These are phyloP conservation scores for Eupithecia tripunctaria DNA, from an alignment of 2,888 invertebrate species.

Conservation along the genomic window DNA sequence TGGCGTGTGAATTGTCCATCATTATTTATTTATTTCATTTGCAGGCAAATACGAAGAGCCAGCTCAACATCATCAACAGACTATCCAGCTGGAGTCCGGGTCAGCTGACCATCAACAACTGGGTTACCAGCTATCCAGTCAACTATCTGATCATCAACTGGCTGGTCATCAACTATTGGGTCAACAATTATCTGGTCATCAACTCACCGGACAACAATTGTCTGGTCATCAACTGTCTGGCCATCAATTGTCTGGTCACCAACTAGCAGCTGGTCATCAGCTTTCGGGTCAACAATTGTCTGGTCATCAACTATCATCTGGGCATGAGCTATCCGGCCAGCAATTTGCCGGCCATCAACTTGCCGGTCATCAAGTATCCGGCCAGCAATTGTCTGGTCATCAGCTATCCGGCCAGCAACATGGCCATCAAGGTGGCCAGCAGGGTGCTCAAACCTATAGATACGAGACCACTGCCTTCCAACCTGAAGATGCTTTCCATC, in stretches of 20 bases:
- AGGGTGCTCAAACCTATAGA: conserved; percentile 10
- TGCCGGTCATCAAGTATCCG: conserved; percentile 11
- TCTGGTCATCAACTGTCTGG: background rate
- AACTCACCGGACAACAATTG: too few species aligned
- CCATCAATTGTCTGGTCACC: conserved; percentile 7
- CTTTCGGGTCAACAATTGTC: background rate
- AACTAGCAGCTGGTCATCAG: background rate
- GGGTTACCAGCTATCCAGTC: conserved; percentile 1
- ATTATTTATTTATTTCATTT: conserved; percentile 19
- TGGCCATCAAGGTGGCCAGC: conserved; percentile 14
- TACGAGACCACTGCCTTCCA: conserved; percentile 23
- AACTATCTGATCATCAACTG: conserved; percentile 4
- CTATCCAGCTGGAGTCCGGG: conserved; percentile 11
- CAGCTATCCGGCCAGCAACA: conserved; percentile 1
- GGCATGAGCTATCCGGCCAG: conserved; percentile 3
- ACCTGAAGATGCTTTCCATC: conserved; percentile 17
- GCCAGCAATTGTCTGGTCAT: conserved; percentile 8
- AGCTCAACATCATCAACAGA: conserved; percentile 15
- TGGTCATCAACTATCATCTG: conserved; percentile 4
- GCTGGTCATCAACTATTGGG: background rate
- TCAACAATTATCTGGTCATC: conserved; percentile 14
- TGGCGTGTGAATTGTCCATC: too few species aligned
- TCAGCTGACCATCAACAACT: conserved; percentile 5
- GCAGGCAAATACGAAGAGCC: conserved; percentile 55
- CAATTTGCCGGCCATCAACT: background rate